Base-by-base conservation (phyloP, 1,140 invertebrate genomes). In the Helicoverpa zea region DNA sequence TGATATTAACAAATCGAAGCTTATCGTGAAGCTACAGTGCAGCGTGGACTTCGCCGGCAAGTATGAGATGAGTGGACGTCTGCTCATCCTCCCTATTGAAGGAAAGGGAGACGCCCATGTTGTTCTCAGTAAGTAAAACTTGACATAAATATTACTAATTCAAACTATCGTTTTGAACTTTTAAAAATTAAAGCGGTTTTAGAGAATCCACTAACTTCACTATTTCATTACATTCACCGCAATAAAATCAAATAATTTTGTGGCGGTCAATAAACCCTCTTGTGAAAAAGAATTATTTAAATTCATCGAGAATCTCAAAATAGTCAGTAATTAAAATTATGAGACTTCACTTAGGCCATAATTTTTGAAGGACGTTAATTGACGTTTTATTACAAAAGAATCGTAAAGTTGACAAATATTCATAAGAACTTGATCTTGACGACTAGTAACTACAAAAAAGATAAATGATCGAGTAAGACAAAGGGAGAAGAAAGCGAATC, bases 41-140 rank as follows among this genome's bases (percentile, higher is more conserved):
- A 82, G 73, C 13, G 76, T 83, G 2, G 70, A 87, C 9, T 35
- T 86, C n/a, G 76, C 81, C 14, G 87, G 85, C 1, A 61, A 84
- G 13, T 90, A 90, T 30, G 88, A 88, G 2, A 89, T 89, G 87
- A 80, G 81, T 0, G 89, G 89, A 29, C 52, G 79, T 3, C 59
- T 90, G 0, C 68, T 90, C 11, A 23, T 88, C 10, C 51, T 90
- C 0, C 83, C 83, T 0, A 83, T 88, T 23, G 66, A 87, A 81
- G 88, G 88, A 14, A 87, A 88, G 5, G 88, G 88, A 51, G 73
- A 80, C 11, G 75, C 82, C 2, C 86, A 84, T 47, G 84, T 83
- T 4, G 73, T 75, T 14, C 76, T 88, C 0, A 79, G 88, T 89
- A 83, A 85, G 88, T 84, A 70, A 43, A 43, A 43, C 4, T 3